phyloP scores from a whole-genome alignment of 2,797 vertebrate species.

The Leuciscus waleckii region DNA sequence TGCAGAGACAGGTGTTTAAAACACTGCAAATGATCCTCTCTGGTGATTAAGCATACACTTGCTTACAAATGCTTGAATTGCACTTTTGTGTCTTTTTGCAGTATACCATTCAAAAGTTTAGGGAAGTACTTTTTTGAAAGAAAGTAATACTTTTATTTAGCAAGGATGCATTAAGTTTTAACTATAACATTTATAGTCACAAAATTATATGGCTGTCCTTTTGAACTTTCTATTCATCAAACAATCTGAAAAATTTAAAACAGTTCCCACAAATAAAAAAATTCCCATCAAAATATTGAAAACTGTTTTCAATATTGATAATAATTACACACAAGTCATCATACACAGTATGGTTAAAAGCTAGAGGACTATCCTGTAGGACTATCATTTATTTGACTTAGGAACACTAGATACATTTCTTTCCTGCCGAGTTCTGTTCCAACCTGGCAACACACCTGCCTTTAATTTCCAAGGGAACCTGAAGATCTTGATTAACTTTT shows the following conservation, averaged over 20 bases:
- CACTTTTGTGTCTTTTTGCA: neutral
- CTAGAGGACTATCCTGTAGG: neutral
- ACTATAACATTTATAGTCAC: neutral
- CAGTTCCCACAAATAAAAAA: neutral
- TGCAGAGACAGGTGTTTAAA: neutral
- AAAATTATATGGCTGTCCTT: neutral
- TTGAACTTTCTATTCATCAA: neutral
- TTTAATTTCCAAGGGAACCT: slow-evolving; percentile 30
- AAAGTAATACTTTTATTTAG: neutral
- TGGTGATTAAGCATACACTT: neutral
- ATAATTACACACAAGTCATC: neutral
- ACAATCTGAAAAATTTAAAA: neutral
- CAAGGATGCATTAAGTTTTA: neutral
- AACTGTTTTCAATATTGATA: neutral
- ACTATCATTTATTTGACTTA: slow-evolving; percentile 19
- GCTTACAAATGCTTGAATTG: neutral
- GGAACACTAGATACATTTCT: neutral
- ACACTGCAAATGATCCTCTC: neutral
- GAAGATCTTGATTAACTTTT: slow-evolving; percentile 36
- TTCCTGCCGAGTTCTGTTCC: slow-evolving; percentile 6
- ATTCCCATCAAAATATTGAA: neutral
- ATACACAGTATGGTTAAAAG: neutral
- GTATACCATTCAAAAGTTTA: neutral
- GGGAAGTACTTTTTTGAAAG: neutral
- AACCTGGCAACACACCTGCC: slow-evolving; percentile 4